A percentile compares a stretch with the other conserved stretches of the same genome.
Evolutionary conservation across 2,888 invertebrate species (phyloP).

Genomic region (Eulithis prunata): DNA sequence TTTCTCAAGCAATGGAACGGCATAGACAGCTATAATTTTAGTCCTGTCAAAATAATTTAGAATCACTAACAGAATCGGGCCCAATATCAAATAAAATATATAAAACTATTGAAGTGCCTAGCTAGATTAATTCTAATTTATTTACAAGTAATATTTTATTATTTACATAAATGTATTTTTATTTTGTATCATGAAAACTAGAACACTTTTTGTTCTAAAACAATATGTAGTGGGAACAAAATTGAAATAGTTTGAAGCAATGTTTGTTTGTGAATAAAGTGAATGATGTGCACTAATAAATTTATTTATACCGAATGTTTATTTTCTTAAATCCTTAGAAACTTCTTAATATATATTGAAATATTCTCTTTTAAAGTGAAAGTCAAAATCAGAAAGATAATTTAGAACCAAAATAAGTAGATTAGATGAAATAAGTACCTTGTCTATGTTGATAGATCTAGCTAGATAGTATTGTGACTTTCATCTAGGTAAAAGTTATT

Average conservation of each 20-base stretch:
- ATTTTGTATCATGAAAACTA: neutral
- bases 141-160: slow-evolving; percentile 3
- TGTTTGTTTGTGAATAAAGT: slow-evolving; percentile 53
- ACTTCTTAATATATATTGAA: neutral
- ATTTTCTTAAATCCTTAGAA: slow-evolving; percentile 15
- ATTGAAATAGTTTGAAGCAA: slow-evolving; percentile 32
- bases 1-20: too few relatives aligned
- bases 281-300: slow-evolving; percentile 60
- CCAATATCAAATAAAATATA: neutral
- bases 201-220: slow-evolving; percentile 13
- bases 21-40: too few relatives aligned
- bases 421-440: too few relatives aligned
- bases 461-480: too few relatives aligned
- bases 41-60: too few relatives aligned
- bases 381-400: too few relatives aligned
- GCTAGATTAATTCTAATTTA: slow-evolving; percentile 3
- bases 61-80: too few relatives aligned
- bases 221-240: slow-evolving; percentile 35
- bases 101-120: neutral
- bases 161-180: slow-evolving; percentile 5
- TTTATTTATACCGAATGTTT: slow-evolving; percentile 40
- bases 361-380: too few relatives aligned
- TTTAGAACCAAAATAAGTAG: too few relatives aligned
- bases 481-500: too few relatives aligned
- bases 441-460: too few relatives aligned